Evolutionary conservation across 2,888 invertebrate genomes (phyloP).

Genomic region (Anthophora plumipes): DNA sequence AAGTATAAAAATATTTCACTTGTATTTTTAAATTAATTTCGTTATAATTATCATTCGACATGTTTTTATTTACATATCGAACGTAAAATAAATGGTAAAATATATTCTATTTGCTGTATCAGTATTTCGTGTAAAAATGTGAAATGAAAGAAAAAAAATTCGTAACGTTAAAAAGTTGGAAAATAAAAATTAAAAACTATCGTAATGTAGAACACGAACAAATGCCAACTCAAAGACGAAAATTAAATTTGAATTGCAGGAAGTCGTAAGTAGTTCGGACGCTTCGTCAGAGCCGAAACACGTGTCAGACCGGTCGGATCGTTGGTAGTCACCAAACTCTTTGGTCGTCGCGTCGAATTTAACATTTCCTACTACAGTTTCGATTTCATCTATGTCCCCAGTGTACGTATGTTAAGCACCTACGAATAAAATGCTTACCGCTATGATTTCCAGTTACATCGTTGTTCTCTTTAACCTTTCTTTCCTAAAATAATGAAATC

Average conservation of each 20-base stretch:
- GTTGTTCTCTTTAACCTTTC: slow-evolving; percentile 83
- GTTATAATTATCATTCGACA: slow-evolving; percentile 3
- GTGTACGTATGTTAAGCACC: slow-evolving; percentile 49
- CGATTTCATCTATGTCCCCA: slow-evolving; percentile 43
- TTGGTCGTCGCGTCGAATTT: slow-evolving; percentile 36
- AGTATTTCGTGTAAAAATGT: too few species aligned
- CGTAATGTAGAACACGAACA: slow-evolving; percentile 21
- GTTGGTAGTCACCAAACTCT: slow-evolving; percentile 58
- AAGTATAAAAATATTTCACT: background rate
- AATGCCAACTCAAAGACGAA: slow-evolving; percentile 36
- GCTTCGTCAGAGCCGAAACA: slow-evolving; percentile 58
- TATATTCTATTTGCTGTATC: background rate
- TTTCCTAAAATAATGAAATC: slow-evolving; percentile 79
- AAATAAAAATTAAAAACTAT: background rate
- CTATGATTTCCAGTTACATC: slow-evolving; percentile 82
- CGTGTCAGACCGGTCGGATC: slow-evolving; percentile 68
- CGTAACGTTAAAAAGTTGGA: background rate
- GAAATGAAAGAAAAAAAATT: too few species aligned
- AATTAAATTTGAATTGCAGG: slow-evolving; percentile 43
- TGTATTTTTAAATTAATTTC: background rate
- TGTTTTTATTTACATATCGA: background rate
- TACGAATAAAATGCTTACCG: slow-evolving; percentile 79
- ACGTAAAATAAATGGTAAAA: slow-evolving; percentile 6
- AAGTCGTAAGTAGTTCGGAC: slow-evolving; percentile 41
- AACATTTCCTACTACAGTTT: slow-evolving; percentile 35